phyloP scores from a whole-genome alignment of 2,797 vertebrate genomes.

The Pogonophryne albipinna region DNA sequence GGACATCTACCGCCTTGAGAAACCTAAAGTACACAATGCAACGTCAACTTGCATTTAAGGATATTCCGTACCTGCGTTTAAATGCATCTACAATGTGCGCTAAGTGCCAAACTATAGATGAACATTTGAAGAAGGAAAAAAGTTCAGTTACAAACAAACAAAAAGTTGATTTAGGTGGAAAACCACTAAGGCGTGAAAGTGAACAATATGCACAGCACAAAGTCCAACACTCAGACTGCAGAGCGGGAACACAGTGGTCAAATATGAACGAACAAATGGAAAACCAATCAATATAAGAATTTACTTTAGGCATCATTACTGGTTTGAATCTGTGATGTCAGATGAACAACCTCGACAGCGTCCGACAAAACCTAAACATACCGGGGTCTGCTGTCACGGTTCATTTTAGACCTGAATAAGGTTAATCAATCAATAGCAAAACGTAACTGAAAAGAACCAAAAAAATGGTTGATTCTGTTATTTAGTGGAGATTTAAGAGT shows the following conservation, averaged over 20 bases:
- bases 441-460: background rate
- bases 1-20: slow-evolving; percentile 22
- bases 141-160: slow-evolving; percentile 5
- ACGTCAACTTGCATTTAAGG: slow-evolving; percentile 1
- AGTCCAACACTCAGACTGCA: slow-evolving; percentile 54
- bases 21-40: slow-evolving; percentile 1
- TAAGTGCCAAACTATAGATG: background rate
- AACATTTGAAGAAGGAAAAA: background rate
- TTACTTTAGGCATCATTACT: background rate
- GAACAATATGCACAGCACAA: slow-evolving; percentile 66
- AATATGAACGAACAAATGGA: background rate
- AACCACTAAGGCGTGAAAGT: slow-evolving; percentile 26
- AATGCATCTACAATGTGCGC: slow-evolving; percentile 1
- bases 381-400: background rate
- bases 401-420: background rate
- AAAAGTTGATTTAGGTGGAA: slow-evolving; percentile 51
- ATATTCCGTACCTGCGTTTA: slow-evolving; percentile 28
- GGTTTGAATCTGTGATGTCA: slow-evolving; percentile 38
- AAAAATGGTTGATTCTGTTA: background rate
- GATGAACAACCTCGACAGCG: background rate
- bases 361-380: background rate
- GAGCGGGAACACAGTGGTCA: slow-evolving; percentile 8
- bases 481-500: background rate
- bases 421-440: background rate
- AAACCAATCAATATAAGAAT: slow-evolving; percentile 43